phyloP scores from a whole-genome alignment of 1,140 invertebrate species.

The Alviniconcha marisindica region DNA sequence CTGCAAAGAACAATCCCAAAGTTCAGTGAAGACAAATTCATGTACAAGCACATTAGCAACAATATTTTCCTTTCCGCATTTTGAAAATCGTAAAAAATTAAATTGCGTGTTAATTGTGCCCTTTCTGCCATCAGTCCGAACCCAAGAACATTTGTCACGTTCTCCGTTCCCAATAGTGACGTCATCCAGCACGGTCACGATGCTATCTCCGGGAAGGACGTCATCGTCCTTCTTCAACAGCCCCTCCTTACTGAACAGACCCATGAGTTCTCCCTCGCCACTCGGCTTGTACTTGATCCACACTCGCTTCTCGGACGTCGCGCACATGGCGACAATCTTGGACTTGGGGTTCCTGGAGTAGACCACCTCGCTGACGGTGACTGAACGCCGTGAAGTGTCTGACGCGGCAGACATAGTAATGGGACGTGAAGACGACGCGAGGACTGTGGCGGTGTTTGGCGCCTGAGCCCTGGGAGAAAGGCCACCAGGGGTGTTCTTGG shows the following conservation, averaged over 20 bases:
- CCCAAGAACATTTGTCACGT: neutral
- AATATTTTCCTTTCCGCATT: neutral
- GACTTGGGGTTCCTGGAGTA: conserved; percentile 5
- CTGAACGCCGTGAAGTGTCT: neutral
- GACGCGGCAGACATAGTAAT: neutral
- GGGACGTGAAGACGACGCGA: neutral
- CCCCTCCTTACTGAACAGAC: neutral
- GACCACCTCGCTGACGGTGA: neutral
- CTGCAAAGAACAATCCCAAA: neutral
- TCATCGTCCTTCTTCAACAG: neutral
- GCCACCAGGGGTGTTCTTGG: no score
- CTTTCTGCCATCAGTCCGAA: neutral
- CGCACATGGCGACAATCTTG: neutral
- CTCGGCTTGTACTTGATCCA: neutral
- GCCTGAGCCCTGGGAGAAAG: no score
- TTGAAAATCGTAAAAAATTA: neutral
- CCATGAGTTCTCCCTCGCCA: neutral
- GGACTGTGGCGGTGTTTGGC: neutral
- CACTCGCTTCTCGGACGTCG: neutral
- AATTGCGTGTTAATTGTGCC: neutral
- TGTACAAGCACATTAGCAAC: neutral
- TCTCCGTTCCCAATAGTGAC: neutral
- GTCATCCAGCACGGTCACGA: neutral
- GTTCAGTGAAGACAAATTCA: neutral
- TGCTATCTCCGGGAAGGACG: neutral